phyloP scores from a whole-genome alignment of 2,888 invertebrate genomes.

The Lydus trimaculatus region DNA sequence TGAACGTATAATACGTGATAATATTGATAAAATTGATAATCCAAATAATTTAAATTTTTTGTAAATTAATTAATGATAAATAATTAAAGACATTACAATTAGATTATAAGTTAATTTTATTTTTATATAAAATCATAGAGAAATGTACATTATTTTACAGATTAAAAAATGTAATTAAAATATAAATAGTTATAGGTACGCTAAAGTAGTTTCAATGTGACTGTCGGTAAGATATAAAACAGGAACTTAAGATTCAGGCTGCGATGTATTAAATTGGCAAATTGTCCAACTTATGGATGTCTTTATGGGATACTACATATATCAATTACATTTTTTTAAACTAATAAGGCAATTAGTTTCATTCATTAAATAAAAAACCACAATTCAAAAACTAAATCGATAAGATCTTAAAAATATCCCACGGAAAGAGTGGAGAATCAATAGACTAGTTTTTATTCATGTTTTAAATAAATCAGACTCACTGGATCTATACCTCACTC shows the following conservation, averaged over 20 bases:
- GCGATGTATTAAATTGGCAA: slow-evolving; percentile 46
- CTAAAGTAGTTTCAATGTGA: slow-evolving; percentile 48
- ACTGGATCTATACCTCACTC: slow-evolving; percentile 36
- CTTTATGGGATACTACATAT: slow-evolving; percentile 42
- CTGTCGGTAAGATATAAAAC: slow-evolving; percentile 44
- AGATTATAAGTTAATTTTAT: slow-evolving; percentile 42
- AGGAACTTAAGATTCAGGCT: slow-evolving; percentile 57
- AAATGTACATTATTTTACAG: slow-evolving; percentile 60
- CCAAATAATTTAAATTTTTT: slow-evolving; percentile 19
- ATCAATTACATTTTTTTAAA: slow-evolving; percentile 35
- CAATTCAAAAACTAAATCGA: slow-evolving; percentile 42
- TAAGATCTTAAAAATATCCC: slow-evolving; percentile 43
- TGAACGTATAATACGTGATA: slow-evolving; percentile 75
- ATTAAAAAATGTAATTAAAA: slow-evolving; percentile 61
- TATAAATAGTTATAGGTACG: slow-evolving; percentile 60
- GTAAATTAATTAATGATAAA: slow-evolving; percentile 12
- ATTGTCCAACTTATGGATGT: slow-evolving; percentile 36
- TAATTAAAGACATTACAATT: slow-evolving; percentile 19
- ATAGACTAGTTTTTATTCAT: slow-evolving; percentile 43
- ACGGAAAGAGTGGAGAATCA: slow-evolving; percentile 40
- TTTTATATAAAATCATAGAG: slow-evolving; percentile 59
- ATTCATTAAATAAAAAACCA: background rate
- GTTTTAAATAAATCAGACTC: slow-evolving; percentile 29
- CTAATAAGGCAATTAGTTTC: slow-evolving; percentile 50
- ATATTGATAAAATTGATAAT: slow-evolving; percentile 72